Percentiles rank a stretch among this genome's conserved stretches.
These are phyloP conservation scores for Triplophysa siluroides DNA, from an alignment of 2,113 vertebrate species.

Conservation along the genomic window DNA sequence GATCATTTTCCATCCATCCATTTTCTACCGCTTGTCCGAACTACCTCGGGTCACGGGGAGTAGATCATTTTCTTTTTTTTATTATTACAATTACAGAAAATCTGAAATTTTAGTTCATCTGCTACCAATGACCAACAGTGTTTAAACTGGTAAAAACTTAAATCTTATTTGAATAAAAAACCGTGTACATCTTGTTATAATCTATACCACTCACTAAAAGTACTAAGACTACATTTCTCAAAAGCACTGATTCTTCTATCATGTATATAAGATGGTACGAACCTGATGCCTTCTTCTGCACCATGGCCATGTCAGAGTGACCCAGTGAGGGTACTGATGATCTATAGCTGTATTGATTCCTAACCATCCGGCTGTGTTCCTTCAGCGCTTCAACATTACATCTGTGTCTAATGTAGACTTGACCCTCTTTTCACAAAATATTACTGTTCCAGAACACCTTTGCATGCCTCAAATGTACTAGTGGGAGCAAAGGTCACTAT, in stretches of 20 bases:
- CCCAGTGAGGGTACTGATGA: slow-evolving; percentile 40
- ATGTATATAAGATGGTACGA: slow-evolving; percentile 46
- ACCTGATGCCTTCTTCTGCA: slow-evolving; percentile 77
- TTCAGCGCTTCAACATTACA: slow-evolving; percentile 38
- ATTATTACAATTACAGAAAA: background rate
- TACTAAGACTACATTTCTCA: background rate
- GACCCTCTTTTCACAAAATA: slow-evolving; percentile 16
- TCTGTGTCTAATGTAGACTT: slow-evolving; percentile 32
- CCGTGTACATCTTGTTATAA: background rate
- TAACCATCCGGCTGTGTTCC: slow-evolving; percentile 31
- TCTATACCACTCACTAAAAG: background rate
- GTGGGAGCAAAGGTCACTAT: slow-evolving; percentile 85
- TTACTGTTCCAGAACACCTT: slow-evolving; percentile 55
- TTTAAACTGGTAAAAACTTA: too few species aligned
- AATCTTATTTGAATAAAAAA: background rate
- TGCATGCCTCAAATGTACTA: slow-evolving; percentile 73
- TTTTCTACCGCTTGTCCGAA: too few species aligned
- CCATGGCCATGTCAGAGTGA: slow-evolving; percentile 71
- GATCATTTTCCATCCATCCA: too few species aligned
- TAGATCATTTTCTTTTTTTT: background rate
- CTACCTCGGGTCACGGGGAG: too few species aligned
- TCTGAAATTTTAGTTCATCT: too few species aligned
- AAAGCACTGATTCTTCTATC: background rate
- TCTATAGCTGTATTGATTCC: slow-evolving; percentile 33
- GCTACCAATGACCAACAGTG: too few species aligned